These are phyloP conservation scores for Clarias batrachus DNA, from an alignment of 2,113 vertebrate genomes.

Conservation along the genomic window DNA sequence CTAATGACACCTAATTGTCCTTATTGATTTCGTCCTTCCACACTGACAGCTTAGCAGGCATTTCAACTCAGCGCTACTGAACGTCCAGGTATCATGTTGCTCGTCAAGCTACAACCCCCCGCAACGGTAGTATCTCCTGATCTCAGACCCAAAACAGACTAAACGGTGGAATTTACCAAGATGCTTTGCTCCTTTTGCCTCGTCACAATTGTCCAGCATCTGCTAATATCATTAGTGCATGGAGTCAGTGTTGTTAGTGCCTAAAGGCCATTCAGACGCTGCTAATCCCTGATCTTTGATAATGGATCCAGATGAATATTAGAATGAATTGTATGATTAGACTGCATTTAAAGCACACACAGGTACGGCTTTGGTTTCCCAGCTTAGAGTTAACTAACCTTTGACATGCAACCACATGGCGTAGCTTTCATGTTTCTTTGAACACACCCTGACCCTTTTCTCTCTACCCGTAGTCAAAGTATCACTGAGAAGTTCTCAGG, in stretches of 20 bases:
- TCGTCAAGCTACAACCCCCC: not conserved
- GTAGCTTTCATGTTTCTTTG: conserved; percentile 48
- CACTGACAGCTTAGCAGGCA: not conserved
- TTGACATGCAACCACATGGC: conserved; percentile 36
- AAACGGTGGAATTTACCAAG: conserved; percentile 21
- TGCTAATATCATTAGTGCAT: conserved; percentile 25
- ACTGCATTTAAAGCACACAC: conserved; percentile 35
- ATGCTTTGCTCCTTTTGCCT: not conserved
- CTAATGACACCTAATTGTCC: not conserved
- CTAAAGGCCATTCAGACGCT: conserved; percentile 20
- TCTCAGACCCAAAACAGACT: conserved; percentile 15
- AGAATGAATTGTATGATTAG: conserved; percentile 23
- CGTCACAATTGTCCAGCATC: not conserved
- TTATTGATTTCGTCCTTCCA: not conserved
- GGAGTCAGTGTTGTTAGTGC: not conserved
- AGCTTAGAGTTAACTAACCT: conserved; percentile 55
- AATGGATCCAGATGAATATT: conserved; percentile 8
- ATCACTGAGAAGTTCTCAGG: conserved; percentile 3
- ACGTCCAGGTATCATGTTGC: conserved; percentile 21
- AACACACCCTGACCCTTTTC: conserved; percentile 40
- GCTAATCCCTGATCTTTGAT: conserved; percentile 24
- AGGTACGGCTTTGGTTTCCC: conserved; percentile 28
- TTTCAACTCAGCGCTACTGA: not conserved
- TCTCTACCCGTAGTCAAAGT: not conserved
- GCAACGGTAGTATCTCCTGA: not conserved